These are phyloP conservation scores for Hippoglossus stenolepis DNA, from an alignment of 2,113 vertebrate species.

Conservation along the genomic window DNA sequence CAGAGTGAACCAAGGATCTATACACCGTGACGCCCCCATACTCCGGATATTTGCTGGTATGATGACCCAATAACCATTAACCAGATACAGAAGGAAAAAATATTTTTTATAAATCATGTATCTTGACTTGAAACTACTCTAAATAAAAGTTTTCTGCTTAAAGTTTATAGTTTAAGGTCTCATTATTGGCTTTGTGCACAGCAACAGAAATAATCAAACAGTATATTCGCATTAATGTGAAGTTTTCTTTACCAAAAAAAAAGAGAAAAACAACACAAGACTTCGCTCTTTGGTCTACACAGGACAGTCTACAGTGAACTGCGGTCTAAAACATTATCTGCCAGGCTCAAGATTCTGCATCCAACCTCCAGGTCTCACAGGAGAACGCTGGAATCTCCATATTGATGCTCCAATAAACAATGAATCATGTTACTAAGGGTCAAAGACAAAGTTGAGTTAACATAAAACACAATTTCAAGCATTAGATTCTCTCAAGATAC, in stretches of 20 bases:
- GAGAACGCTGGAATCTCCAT: constrained; percentile 83
- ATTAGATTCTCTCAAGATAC: constrained; percentile 12
- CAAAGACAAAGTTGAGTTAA: constrained; percentile 30
- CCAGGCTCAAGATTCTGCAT: constrained; percentile 85
- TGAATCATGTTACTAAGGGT: constrained; percentile 76
- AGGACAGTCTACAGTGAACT: constrained; percentile 69
- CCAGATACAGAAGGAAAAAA: neutral
- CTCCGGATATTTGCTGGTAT: constrained; percentile 13
- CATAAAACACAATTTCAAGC: constrained; percentile 27
- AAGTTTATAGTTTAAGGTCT: neutral
- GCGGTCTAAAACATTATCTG: constrained; percentile 81
- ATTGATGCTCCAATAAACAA: constrained; percentile 81
- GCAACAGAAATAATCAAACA: neutral
- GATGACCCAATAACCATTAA: constrained; percentile 53
- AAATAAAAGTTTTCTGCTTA: neutral
- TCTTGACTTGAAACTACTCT: too few relatives aligned
- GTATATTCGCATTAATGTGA: neutral
- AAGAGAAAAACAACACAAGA: neutral
- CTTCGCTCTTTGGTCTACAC: constrained; percentile 46
- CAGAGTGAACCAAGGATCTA: neutral
- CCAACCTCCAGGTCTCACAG: constrained; percentile 84
- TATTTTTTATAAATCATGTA: too few relatives aligned
- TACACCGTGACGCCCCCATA: neutral
- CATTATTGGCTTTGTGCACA: neutral
- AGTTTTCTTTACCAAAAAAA: constrained; percentile 10